A percentile compares a stretch with the other conserved stretches of the same genome.
These are phyloP conservation scores for Campylorhamphus procurvoides DNA, from an alignment of 2,113 vertebrate species.

Conservation along the genomic window DNA sequence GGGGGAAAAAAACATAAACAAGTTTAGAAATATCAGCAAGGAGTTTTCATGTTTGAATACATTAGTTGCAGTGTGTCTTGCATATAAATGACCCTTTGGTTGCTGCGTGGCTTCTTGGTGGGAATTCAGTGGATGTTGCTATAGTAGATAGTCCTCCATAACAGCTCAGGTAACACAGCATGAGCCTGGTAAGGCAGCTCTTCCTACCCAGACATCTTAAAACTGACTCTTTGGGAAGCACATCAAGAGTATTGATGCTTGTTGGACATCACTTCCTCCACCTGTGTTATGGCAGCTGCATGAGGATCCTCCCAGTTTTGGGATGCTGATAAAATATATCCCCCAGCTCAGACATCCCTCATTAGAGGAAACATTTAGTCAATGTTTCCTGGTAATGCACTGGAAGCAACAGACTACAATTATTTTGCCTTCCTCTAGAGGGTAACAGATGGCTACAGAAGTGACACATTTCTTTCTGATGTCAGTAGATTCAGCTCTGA, in stretches of 20 bases:
- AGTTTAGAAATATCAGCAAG: neutral
- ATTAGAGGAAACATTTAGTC: neutral
- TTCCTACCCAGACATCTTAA: neutral
- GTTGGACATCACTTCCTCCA: neutral
- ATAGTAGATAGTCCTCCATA: fast-evolving
- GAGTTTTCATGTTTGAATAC: neutral
- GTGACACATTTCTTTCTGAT: neutral
- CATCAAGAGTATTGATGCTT: neutral
- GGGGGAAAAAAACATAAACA: neutral
- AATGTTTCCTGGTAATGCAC: neutral
- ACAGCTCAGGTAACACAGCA: neutral
- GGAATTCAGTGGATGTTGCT: neutral
- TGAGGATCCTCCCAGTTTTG: neutral
- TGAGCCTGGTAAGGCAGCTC: neutral
- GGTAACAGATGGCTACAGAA: conserved; percentile 33
- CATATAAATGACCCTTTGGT: neutral
- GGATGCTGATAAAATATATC: neutral
- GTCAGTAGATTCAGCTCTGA: neutral
- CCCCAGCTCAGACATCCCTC: neutral
- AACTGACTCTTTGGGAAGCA: neutral
- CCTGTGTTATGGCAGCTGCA: fast-evolving
- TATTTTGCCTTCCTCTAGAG: conserved; percentile 35
- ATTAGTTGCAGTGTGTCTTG: neutral
- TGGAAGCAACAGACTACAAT: neutral
- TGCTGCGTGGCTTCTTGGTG: neutral